These are phyloP conservation scores for Ascaphus truei DNA, from an alignment of 2,113 vertebrate species.

Conservation along the genomic window DNA sequence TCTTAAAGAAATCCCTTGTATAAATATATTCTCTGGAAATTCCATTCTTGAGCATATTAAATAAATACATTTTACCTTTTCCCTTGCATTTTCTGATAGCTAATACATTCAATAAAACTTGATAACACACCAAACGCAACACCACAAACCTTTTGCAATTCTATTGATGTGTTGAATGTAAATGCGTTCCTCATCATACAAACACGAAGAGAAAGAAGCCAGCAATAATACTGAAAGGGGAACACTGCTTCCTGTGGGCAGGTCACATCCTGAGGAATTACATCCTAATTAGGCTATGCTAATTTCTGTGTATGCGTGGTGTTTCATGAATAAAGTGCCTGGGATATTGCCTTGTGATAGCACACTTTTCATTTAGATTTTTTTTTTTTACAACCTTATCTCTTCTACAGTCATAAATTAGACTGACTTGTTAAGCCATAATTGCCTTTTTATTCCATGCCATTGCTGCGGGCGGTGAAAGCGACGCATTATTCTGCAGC, in stretches of 20 bases:
- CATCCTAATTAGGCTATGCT: slow-evolving; percentile 34
- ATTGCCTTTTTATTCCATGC: slow-evolving; percentile 38
- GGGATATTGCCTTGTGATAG: slow-evolving; percentile 38
- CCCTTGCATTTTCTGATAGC: no score
- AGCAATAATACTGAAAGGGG: slow-evolving; percentile 6
- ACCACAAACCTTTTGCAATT: background rate
- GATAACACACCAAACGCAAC: background rate
- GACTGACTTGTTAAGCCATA: slow-evolving; percentile 11
- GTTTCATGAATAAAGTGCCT: slow-evolving; percentile 35
- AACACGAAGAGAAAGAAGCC: background rate
- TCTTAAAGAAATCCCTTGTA: no score
- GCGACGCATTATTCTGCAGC: background rate
- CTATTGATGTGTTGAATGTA: background rate
- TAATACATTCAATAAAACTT: slow-evolving; percentile 21
- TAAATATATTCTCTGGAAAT: no score
- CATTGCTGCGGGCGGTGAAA: background rate
- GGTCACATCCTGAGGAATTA: slow-evolving; percentile 33
- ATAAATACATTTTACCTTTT: no score
- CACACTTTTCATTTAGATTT: slow-evolving; percentile 17
- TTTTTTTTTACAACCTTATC: background rate
- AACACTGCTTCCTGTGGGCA: slow-evolving; percentile 19
- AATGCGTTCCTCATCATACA: background rate
- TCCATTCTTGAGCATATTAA: no score
- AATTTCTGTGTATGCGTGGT: slow-evolving; percentile 17
- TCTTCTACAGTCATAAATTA: slow-evolving; percentile 9